These are phyloP conservation scores for Dolichotis patagonum DNA, from an alignment of 2,113 vertebrate genomes.

Conservation along the genomic window DNA sequence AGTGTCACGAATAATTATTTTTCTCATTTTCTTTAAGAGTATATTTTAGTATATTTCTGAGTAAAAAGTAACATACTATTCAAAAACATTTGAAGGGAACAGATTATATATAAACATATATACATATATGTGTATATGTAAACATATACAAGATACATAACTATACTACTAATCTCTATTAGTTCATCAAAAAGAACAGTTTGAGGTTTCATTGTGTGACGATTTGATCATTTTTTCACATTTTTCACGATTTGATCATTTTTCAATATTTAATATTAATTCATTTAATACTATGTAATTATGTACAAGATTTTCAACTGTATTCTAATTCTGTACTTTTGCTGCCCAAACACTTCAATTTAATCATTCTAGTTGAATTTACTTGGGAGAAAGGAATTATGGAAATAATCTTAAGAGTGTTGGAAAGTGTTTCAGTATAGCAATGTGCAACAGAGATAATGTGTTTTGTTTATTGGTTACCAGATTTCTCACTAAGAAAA, in stretches of 20 bases:
- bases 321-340: background rate
- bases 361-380: background rate
- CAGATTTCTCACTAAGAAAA: background rate
- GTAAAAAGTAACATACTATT: background rate
- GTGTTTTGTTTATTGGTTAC: background rate
- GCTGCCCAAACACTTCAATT: background rate
- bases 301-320: background rate
- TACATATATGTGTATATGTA: too few relatives aligned
- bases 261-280: background rate
- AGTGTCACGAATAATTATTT: background rate
- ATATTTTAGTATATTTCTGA: background rate
- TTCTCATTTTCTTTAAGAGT: background rate
- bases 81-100: background rate
- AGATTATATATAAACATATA: too few relatives aligned
- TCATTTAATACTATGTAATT: too few relatives aligned
- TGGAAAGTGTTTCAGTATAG: background rate
- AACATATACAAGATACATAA: too few relatives aligned
- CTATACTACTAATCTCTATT: too few relatives aligned
- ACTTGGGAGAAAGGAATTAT: background rate
- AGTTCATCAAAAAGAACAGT: too few relatives aligned
- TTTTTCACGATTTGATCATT: too few relatives aligned
- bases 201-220: too few relatives aligned
- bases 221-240: too few relatives aligned
- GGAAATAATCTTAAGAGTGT: background rate
- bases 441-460: background rate